Evolutionary conservation across 2,888 invertebrate species (phyloP), one percentile per base, ranked within the genome.

Genomic region (Dasysyrphus albostriatus): DNA sequence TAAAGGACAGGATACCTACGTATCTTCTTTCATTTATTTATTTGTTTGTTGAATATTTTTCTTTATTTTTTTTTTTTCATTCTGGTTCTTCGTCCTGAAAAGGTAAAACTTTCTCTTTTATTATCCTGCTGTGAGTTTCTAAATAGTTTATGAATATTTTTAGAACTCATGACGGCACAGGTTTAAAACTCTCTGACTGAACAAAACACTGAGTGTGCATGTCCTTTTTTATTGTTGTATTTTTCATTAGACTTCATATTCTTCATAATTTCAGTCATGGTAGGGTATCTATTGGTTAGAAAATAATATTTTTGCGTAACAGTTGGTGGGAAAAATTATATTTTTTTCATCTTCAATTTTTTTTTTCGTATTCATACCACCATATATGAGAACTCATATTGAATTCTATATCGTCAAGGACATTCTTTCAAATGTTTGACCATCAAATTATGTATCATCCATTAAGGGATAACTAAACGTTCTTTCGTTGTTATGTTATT

Each of bases 61-160:
- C n/a, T 34, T 56, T 59, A 5, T 51, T 44, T 19, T 42, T 47
- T 5, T 14, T 42, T 42, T 39, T 39, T 39, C 1, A 7, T 42
- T 9, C 51, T 42, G 10, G 44, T 80, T 58, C 47, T 63, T 19
- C 8, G 49, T 39, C 39, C 69, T 51, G 37, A 9, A 69, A 34
- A 78, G 29, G 59, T 32, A 59, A 85, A 82, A 87, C 87, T 87
- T 83, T 87, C 87, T 83, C 87, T 83, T 87, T 87, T 87, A 87
- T 72, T 77, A 65, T 74, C 87, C 83, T 59, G 87, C 87, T 87
- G 85, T 74, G 87, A 78, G 74, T 65, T n/a, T 24, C 16, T 49
- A 39, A 0, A 39, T 47, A 65, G 65, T 49, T 65, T 65, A 39
- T 69, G 69, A 19, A 69, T 63, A 87, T 74, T 72, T 74, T 54